Evolutionary conservation across 2,888 invertebrate species (phyloP).

Genomic region (Penaeus monodon): DNA sequence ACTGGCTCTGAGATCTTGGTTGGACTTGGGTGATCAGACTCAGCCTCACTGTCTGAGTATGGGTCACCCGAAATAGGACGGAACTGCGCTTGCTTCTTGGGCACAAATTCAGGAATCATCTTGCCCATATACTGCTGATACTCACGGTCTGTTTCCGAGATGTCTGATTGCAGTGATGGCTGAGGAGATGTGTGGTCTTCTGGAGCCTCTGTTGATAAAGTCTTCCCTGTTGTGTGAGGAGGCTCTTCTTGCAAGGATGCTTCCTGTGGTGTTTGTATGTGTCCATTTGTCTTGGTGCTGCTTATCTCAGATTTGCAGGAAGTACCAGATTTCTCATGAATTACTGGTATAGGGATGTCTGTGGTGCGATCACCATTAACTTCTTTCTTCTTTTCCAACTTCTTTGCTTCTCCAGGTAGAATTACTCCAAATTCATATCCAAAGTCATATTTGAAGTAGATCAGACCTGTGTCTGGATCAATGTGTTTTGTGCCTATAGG

Average conservation of each 20-base stretch:
- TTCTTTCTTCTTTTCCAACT: constrained; percentile 66
- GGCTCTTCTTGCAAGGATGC: neutral
- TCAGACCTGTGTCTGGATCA: constrained; percentile 81
- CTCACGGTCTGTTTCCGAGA: constrained; percentile 60
- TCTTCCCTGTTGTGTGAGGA: neutral
- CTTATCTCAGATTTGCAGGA: constrained; percentile 34
- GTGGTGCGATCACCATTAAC: constrained; percentile 66
- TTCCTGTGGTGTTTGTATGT: constrained; percentile 23
- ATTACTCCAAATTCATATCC: constrained; percentile 84
- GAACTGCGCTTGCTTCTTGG: constrained; percentile 62
- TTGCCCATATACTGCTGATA: constrained; percentile 60
- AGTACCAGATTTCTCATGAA: constrained; percentile 75
- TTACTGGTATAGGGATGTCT: constrained; percentile 78
- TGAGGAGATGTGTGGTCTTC: constrained; percentile 46
- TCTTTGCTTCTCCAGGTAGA: constrained; percentile 74
- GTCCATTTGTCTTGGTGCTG: constrained; percentile 31
- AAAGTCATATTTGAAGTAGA: constrained; percentile 86
- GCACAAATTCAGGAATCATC: constrained; percentile 60
- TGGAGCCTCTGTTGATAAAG: constrained; percentile 16
- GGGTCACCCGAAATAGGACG: constrained; percentile 58
- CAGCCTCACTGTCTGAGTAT: constrained; percentile 60
- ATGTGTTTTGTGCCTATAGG: constrained; percentile 80
- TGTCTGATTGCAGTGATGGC: constrained; percentile 52
- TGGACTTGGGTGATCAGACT: constrained; percentile 54
- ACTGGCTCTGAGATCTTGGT: constrained; percentile 47